Evolutionary conservation across 2,113 vertebrate species (phyloP), one percentile per base, ranked within the genome.

Genomic region (Phalacrocorax brasilianus): DNA sequence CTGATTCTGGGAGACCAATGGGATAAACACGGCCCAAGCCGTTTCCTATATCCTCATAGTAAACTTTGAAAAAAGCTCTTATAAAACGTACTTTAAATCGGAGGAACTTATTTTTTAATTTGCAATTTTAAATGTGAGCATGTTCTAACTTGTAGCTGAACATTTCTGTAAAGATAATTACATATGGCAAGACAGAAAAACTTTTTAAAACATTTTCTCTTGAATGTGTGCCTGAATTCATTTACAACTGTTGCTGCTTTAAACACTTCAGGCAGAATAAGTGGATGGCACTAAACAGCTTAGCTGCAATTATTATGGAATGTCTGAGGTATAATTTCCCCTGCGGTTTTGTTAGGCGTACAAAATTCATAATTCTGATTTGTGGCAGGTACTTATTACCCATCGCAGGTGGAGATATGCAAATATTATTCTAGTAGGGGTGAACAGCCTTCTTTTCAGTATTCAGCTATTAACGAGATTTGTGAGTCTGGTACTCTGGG

Each of bases 291-390:
- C 98, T 98, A 98, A 99, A 98, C 98, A 98, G 98, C 98, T 98
- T 98, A 98, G 98, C 98, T 98, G 98, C 98, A 98, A 99, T 98
- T 98, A 98, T 98, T 98, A 98, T 97, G 97, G 98, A 98, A 98
- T 98, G 98, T 98, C 98, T 98, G 98, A 98, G 98, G 98, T 98
- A 98, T 99, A 98, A 99, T 99, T 98, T 99, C 98, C 98, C 98
- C 98, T 97, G 98, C 97, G 98, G 98, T 98, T 98, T 98, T 98
- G 97, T 98, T 98, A 98, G 98, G 97, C 97, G 96, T 98, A 98
- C 97, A 98, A 98, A 98, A 98, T 98, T 98, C 98, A 98, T 98
- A 98, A 98, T 98, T 98, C 97, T 98, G 98, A 98, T 98, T 98
- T 98, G 98, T 98, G 98, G 98, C 98, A 98, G 98, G 98, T 98